phyloP scores from a whole-genome alignment of 2,888 invertebrate genomes.

The Acrocyrtus sp. region DNA sequence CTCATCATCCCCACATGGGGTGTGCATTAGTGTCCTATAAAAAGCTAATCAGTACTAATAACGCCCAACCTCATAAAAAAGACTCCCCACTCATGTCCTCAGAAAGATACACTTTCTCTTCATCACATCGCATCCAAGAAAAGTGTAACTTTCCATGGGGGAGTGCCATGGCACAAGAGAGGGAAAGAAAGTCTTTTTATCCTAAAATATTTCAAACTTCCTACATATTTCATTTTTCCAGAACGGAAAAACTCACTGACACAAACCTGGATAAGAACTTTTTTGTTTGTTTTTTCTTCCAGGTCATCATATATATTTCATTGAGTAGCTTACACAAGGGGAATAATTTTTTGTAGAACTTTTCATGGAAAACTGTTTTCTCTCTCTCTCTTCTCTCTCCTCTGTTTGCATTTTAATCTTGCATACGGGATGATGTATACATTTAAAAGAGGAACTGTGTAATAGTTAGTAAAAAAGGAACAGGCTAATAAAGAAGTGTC shows the following conservation, averaged over 20 bases:
- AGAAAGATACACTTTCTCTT: too few relatives aligned
- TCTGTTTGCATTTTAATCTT: neutral
- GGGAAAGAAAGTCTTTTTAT: neutral
- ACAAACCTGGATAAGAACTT: neutral
- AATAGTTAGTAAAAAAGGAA: neutral
- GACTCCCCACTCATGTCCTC: too few relatives aligned
- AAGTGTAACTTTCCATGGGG: too few relatives aligned
- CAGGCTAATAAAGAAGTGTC: conserved; percentile 21
- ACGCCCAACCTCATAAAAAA: too few relatives aligned
- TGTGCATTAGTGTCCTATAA: too few relatives aligned
- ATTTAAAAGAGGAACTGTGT: neutral
- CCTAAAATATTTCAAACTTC: neutral
- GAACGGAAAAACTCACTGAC: neutral
- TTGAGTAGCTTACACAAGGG: neutral
- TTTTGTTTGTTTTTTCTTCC: conserved; percentile 2
- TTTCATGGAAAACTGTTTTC: conserved; percentile 7
- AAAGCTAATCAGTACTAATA: too few relatives aligned
- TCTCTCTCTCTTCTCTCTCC: too few relatives aligned
- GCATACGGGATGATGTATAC: neutral
- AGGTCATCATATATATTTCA: conserved; percentile 13
- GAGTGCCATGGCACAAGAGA: neutral
- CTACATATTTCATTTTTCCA: neutral
- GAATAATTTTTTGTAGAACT: neutral
- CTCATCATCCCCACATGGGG: conserved; percentile 16
- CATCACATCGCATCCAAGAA: too few relatives aligned